Conservation (phyloP, 2,888 invertebrate genomes). For the Tachina grossa region DNA sequence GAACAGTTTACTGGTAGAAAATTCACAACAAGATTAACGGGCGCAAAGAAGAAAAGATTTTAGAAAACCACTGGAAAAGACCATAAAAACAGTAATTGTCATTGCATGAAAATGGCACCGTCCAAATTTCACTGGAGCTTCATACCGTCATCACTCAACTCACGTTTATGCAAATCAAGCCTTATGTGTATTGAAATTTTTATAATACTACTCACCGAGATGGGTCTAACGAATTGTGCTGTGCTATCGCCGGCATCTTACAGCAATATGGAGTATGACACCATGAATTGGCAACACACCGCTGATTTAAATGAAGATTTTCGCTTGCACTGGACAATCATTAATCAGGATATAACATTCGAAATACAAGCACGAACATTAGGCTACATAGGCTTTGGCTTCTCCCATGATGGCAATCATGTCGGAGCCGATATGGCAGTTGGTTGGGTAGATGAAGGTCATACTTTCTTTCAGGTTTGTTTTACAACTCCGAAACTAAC, state of each 20-base stretch:
- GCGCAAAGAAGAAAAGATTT: slow-evolving; percentile 6
- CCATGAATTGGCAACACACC: slow-evolving; percentile 81
- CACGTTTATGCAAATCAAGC: slow-evolving; percentile 70
- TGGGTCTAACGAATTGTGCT: slow-evolving; percentile 57
- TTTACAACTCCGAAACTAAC: background rate
- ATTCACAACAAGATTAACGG: background rate
- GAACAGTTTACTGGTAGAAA: slow-evolving; percentile 21
- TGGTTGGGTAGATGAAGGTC: slow-evolving; percentile 91
- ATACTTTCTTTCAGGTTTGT: slow-evolving; percentile 90
- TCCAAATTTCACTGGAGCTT: slow-evolving; percentile 62
- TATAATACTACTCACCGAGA: slow-evolving; percentile 50
- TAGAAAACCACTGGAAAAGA: background rate
- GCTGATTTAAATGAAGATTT: slow-evolving; percentile 83
- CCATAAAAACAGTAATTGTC: slow-evolving; percentile 13
- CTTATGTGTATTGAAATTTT: slow-evolving; percentile 64
- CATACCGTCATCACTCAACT: slow-evolving; percentile 73
- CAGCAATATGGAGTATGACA: slow-evolving; percentile 75
- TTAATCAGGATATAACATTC: slow-evolving; percentile 89
- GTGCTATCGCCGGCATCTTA: slow-evolving; percentile 52
- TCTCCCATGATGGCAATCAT: slow-evolving; percentile 89
- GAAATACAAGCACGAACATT: slow-evolving; percentile 90
- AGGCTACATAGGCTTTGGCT: slow-evolving; percentile 92
- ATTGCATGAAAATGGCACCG: slow-evolving; percentile 62
- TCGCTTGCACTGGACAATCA: slow-evolving; percentile 87
- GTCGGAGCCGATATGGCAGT: slow-evolving; percentile 91